Evolutionary conservation across 2,113 vertebrate genomes (phyloP).

Genomic region (Lophotis ruficrista): DNA sequence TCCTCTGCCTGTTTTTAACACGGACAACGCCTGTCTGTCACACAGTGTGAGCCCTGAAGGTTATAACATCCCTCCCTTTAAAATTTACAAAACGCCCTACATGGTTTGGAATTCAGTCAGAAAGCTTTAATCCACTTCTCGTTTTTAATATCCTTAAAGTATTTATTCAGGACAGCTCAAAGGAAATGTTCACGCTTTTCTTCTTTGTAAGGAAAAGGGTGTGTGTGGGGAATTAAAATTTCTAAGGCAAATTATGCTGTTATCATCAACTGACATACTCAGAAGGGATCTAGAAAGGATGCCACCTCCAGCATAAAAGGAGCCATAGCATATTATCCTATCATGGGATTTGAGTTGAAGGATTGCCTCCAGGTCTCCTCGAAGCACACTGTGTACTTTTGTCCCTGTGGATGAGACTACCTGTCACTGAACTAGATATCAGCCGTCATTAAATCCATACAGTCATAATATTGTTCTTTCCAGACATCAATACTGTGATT

Average conservation of each 20-base stretch:
- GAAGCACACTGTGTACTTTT: conserved; percentile 33
- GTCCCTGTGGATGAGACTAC: conserved; percentile 33
- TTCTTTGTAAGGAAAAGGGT: conserved; percentile 57
- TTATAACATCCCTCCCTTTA: conserved; percentile 3
- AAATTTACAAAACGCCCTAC: conserved; percentile 32
- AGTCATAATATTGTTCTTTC: conserved; percentile 51
- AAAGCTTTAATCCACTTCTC: conserved; percentile 57
- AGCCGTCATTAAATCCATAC: conserved; percentile 8
- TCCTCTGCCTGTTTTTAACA: not conserved
- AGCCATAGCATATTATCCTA: conserved; percentile 52
- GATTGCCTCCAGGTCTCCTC: conserved; percentile 44
- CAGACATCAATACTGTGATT: conserved; percentile 31
- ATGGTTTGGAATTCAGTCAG: conserved; percentile 6
- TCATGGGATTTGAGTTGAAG: conserved; percentile 53
- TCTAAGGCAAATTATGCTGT: conserved; percentile 66
- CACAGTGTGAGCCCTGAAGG: not conserved
- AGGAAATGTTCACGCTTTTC: conserved; percentile 45
- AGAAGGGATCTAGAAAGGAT: conserved; percentile 58
- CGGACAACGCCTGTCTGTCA: rapidly evolving
- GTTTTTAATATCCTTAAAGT: conserved; percentile 54
- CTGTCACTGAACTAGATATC: conserved; percentile 34
- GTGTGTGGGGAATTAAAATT: conserved; percentile 51
- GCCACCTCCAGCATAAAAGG: conserved; percentile 37
- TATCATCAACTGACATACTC: conserved; percentile 67
- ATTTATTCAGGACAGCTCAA: conserved; percentile 55